A percentile compares a stretch with the other conserved stretches of the same genome.
Conservation (phyloP, 2,888 invertebrate genomes). For the Clusia tigrina region DNA sequence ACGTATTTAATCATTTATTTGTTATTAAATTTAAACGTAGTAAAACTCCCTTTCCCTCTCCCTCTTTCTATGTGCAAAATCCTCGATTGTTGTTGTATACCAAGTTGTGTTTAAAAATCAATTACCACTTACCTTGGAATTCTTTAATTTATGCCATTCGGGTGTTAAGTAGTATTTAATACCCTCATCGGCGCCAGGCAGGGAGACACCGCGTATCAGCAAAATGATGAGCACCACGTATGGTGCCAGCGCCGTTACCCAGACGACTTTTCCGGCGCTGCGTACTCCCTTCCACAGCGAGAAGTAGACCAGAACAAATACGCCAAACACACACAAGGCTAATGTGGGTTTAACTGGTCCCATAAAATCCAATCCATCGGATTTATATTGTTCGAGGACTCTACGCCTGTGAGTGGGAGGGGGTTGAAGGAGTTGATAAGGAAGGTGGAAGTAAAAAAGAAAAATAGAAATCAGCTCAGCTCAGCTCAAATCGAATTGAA, state of each 20-base stretch:
- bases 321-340: conserved; percentile 87
- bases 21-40: no score
- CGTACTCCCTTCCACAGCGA: conserved; percentile 95
- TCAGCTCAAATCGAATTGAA: conserved; percentile 4
- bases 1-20: no score
- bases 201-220: conserved; percentile 80
- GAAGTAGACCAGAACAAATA: conserved; percentile 94
- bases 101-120: background rate
- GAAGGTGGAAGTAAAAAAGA: background rate
- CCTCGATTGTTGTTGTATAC: background rate
- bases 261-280: conserved; percentile 94
- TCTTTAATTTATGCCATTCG: conserved; percentile 84
- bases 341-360: conserved; percentile 90
- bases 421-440: background rate
- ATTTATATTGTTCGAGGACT: conserved; percentile 84
- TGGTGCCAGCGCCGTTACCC: conserved; percentile 94
- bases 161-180: conserved; percentile 89
- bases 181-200: conserved; percentile 86
- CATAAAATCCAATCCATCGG: conserved; percentile 84
- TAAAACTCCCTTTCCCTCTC: background rate
- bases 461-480: background rate
- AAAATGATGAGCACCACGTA: conserved; percentile 90
- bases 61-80: background rate
- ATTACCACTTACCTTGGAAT: conserved; percentile 71
- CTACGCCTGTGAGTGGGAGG: conserved; percentile 72